These are phyloP conservation scores for Dryomyza anilis DNA, from an alignment of 2,888 invertebrate species.

Conservation along the genomic window DNA sequence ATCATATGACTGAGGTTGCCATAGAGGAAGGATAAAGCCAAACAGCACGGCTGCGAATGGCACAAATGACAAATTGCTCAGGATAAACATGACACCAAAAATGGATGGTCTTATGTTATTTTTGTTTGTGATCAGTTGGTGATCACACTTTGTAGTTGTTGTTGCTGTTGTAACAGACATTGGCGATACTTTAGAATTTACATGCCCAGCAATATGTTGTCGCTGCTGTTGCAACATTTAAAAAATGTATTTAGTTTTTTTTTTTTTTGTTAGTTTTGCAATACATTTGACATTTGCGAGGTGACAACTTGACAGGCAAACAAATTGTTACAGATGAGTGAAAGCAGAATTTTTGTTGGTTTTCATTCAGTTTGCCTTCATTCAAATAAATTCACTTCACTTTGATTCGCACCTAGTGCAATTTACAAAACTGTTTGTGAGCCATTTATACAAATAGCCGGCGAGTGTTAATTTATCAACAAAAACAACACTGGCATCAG, in stretches of 20 bases:
- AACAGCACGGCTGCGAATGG: conserved; percentile 35
- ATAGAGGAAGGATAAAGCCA: conserved; percentile 3
- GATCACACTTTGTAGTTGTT: not conserved
- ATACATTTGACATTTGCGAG: conserved; percentile 16
- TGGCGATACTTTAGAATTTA: not conserved
- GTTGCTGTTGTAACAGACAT: conserved; percentile 8
- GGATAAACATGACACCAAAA: conserved; percentile 58
- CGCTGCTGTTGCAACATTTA: conserved; percentile 2
- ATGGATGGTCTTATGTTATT: conserved; percentile 37
- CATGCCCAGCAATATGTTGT: conserved; percentile 18
- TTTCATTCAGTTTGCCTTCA: not conserved
- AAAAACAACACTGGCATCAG: conserved; percentile 22
- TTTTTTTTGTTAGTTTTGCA: too few relatives aligned
- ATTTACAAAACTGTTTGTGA: not conserved
- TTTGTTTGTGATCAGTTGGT: not conserved
- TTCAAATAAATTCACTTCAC: not conserved
- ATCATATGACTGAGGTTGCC: not conserved
- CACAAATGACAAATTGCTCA: conserved; percentile 56
- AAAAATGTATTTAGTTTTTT: too few relatives aligned
- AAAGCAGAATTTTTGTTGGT: not conserved
- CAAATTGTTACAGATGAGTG: conserved; percentile 43
- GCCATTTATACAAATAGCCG: conserved; percentile 35
- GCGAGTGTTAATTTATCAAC: conserved; percentile 39
- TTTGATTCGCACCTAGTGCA: not conserved
- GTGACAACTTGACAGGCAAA: conserved; percentile 44